Evolutionary conservation across 2,797 vertebrate genomes (phyloP).

Genomic region (Nannoperca obscura): DNA sequence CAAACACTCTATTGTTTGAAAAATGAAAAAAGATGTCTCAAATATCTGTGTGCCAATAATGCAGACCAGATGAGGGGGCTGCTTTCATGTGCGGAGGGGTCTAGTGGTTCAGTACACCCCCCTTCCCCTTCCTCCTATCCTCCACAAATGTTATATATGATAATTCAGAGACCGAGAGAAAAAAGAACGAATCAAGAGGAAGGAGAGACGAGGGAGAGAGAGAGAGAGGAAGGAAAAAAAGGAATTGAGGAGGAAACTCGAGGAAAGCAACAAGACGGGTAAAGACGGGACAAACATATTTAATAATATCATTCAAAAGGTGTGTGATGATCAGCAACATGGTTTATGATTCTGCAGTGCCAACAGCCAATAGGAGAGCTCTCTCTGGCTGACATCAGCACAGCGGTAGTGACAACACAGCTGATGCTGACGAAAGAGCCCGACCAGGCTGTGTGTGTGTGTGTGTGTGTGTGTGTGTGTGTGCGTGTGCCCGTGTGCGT

Average conservation of each 20-base stretch:
- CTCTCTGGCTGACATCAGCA: conserved; percentile 18
- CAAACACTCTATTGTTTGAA: conserved; percentile 90
- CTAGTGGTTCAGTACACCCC: conserved; percentile 71
- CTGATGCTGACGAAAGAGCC: not conserved
- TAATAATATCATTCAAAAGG: not conserved
- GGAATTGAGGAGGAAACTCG: not conserved
- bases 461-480: no score
- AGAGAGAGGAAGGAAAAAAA: not conserved
- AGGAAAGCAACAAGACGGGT: not conserved
- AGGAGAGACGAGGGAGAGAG: not conserved
- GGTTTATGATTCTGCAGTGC: not conserved
- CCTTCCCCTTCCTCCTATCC: conserved; percentile 27
- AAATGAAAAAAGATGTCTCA: conserved; percentile 88
- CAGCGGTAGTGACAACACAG: conserved; percentile 9
- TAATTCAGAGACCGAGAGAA: conserved; percentile 65
- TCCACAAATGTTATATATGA: conserved; percentile 69
- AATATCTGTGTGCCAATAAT: conserved; percentile 89
- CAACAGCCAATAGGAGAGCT: conserved; percentile 1
- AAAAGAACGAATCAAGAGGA: conserved; percentile 11
- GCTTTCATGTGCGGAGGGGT: conserved; percentile 85
- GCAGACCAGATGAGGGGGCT: conserved; percentile 85
- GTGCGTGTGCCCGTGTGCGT: no score
- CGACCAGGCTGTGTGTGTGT: no score
- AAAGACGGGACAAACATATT: not conserved
- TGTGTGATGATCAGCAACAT: not conserved